Evolutionary conservation across 1,140 invertebrate genomes (phyloP), one percentile per base, ranked within the genome.

Genomic region (Ylistrum balloti): DNA sequence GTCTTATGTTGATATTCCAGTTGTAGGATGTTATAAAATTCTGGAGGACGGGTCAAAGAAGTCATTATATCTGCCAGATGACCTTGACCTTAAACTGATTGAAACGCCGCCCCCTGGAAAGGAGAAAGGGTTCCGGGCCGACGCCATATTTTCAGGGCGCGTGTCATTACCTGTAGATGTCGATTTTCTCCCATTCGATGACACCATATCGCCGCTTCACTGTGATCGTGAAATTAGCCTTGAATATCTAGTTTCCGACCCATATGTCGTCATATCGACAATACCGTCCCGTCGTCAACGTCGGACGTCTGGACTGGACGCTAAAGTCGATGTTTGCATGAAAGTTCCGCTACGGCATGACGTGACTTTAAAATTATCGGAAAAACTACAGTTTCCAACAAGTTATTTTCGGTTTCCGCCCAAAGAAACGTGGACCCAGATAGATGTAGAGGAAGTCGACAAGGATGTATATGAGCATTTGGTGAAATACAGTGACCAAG

Each of bases 391-490:
- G 33, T 92, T 92, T 88, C 91, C 91, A 13, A 34, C 91, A 28
- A 92, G 89, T 86, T 92, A 92, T 88, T 92, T 92, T 32, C 45
- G 86, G 0, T 86, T 92, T 33, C 91, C 91, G 28, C 85, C 88
- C 33, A 48, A 86, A 48, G 45, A 28, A 7, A 85, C 35, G 48
- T 92, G 91, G 91, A 33, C 90, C n/a, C 33, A 86, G 32, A 56
- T 88, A 0, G 91, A 90, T 11, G 85, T 89, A 74, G 91, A 92
- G 33, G 87, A 89, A 85, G 85, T 92, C 34, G 38, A 85, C 5
- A 86, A 86, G 28, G 91, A 90, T 9, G 89, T 86, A 34, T 90
- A 92, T 74, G 87, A 87, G 20, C 85, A 86, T 85, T 48, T 92
- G 28, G n/a, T 89, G 0, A 90, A 89, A 87, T 90, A 85, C 74